Evolutionary conservation across 2,888 invertebrate genomes (phyloP), one percentile per base, ranked within the genome.

Genomic region (Lepas anatifera): DNA sequence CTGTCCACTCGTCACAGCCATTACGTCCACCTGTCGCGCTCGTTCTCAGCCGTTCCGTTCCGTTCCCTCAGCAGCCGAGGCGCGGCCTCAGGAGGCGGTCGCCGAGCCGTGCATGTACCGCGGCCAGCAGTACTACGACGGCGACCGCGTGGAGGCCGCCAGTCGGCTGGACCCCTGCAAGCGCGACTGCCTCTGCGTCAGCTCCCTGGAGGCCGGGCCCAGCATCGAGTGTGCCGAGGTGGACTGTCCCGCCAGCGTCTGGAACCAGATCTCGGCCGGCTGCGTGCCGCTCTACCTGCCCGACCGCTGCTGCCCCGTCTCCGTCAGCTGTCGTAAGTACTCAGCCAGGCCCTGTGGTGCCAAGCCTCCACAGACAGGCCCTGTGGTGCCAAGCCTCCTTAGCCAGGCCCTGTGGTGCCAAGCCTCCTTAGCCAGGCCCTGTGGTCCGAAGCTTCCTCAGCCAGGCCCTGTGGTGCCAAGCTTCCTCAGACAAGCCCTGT

Each of bases 241-340:
- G 25, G 32, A 58, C 58, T 58, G 58, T 32, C 58, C 58, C 18
- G 32, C 58, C 16, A 8, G 6, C 7, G 32, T 58, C 6, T 58
- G 58, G 58, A 58, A 58, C 58, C 32, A 32, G 58, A 58, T 58
- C 16, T 58, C 58, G 18, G 58, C 58, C 58, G 58, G 58, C 58
- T 58, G 58, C 32, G 18, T 58, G 58, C 58, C 58, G 18, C 32
- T 58, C 32, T 58, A 58, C 32, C 58, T 58, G 58, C 58, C 58
- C 58, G 58, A 58, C 58, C 58, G 58, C 58, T 58, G 58, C 58
- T 58, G 58, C 32, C 58, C 58, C 58, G 58, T 58, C 58, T 22
- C 18, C 58, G 32, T 58, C 32, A 3, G 22, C 2, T 58, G 58
- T 22, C 18, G 58, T 58, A 16, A n/a, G n/a, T n/a, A n/a, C n/a